phyloP scores from a whole-genome alignment of 2,113 vertebrate species.

The Hiodon alosoides region DNA sequence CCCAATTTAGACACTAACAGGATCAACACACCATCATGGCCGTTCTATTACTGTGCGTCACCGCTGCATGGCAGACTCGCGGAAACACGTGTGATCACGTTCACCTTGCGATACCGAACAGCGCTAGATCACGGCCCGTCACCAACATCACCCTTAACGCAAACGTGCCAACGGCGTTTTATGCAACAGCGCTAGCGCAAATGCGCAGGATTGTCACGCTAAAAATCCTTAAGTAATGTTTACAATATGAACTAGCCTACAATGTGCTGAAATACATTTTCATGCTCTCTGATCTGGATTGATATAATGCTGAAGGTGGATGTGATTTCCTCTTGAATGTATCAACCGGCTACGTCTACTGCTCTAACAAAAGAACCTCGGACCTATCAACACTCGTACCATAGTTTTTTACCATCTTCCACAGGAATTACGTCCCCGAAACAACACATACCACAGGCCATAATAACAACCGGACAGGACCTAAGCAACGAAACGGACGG shows the following conservation, averaged over 20 bases:
- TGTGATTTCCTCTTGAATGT: too few relatives aligned
- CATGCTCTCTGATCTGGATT: too few relatives aligned
- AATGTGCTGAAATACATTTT: not conserved
- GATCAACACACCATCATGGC: not conserved
- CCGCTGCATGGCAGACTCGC: not conserved
- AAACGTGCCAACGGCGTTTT: not conserved
- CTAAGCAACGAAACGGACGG: conserved; percentile 50
- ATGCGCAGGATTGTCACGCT: not conserved
- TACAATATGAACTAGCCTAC: not conserved
- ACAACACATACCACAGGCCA: conserved; percentile 56
- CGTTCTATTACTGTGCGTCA: too few relatives aligned
- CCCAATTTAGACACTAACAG: not conserved
- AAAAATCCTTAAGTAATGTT: not conserved
- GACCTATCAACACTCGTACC: too few relatives aligned
- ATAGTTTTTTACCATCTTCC: too few relatives aligned
- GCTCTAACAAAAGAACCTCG: too few relatives aligned
- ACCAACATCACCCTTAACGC: not conserved
- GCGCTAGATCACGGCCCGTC: not conserved
- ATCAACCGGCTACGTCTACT: too few relatives aligned
- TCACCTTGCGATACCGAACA: not conserved
- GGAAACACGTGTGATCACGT: not conserved
- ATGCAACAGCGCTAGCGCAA: not conserved
- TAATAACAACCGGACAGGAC: conserved; percentile 49
- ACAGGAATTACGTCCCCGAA: too few relatives aligned
- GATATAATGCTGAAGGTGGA: too few relatives aligned